These are phyloP conservation scores for Hemibagrus wyckioides DNA, from an alignment of 2,113 vertebrate genomes.

Conservation along the genomic window DNA sequence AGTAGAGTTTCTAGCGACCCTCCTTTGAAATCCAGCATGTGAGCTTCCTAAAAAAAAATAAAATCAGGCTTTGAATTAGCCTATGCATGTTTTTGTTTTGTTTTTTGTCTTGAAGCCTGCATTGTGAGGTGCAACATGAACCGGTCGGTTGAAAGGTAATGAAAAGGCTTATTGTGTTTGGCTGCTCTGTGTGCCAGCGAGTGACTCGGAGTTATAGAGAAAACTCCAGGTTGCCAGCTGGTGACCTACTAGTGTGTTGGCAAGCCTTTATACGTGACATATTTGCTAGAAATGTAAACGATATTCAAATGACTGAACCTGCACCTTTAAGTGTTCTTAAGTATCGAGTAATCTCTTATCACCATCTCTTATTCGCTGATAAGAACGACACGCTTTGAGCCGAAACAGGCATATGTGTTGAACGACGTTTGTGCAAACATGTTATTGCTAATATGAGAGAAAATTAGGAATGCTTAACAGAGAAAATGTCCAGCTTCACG, in stretches of 20 bases:
- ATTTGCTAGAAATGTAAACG: neutral
- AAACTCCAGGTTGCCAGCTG: constrained; percentile 32
- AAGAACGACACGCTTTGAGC: neutral
- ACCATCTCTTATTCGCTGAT: neutral
- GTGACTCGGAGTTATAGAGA: constrained; percentile 3
- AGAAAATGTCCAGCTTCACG: neutral
- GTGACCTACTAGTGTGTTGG: constrained; percentile 13
- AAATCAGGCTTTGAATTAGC: neutral
- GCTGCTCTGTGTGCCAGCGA: neutral
- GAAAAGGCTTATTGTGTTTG: constrained; percentile 54
- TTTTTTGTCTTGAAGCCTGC: constrained; percentile 6
- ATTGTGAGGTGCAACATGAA: constrained; percentile 41
- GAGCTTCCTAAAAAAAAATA: neutral
- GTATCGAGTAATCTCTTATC: constrained; percentile 28
- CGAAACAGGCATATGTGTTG: neutral
- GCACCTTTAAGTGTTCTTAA: neutral
- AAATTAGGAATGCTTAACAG: neutral
- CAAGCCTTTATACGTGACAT: neutral
- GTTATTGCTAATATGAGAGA: neutral
- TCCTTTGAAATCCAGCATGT: constrained; percentile 1
- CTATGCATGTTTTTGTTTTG: neutral
- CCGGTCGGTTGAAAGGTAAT: constrained; percentile 43
- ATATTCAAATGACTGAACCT: neutral
- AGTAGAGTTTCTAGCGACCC: neutral
- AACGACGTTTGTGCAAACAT: neutral